Evolutionary conservation across 2,888 invertebrate species (phyloP), one percentile per base, ranked within the genome.

Genomic region (Ditylenchus weischeri): DNA sequence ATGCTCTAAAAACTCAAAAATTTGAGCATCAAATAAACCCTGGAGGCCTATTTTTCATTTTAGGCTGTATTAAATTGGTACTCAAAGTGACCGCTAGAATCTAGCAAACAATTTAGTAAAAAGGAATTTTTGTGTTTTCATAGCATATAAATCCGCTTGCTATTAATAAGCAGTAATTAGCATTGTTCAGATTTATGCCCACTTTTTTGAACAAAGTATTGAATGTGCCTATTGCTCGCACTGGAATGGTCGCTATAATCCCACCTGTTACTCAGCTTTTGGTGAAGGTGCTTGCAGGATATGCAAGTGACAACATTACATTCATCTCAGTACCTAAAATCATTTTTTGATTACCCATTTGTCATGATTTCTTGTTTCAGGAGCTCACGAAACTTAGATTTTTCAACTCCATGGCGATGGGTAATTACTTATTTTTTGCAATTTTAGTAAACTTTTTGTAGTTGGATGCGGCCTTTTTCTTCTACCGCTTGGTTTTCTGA

Each of bases 171-270:
- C 54, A 23, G 7, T 29, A 59, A 21, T 29, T 29, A 43, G 43
- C 15, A 43, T 8, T 29, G 15, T 71, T 58, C 29, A 71, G 72
- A 59, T 75, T 74, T 61, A 75, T 76, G 76, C 76, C 76, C 10
- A 75, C 72, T 18, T 76, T 69, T 57, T 64, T 76, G 62, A 76
- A 76, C 65, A 76, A 76, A 61, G 75, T 77, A 6, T 54, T 76
- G 18, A 59, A 51, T n/a, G 62, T 76, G 11, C 71, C 73, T 7
- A 75, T 76, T 19, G 64, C 59, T 10, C 63, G 65, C 6, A 76
- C 76, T 7, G 76, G 76, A 15, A 62, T 76, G 59, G 69, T 67
- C 19, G 76, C 72, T 13, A 69, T 77, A 29, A 50, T 76, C 10
- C 76, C 76, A 21, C 76, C 76, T 13, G 19, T 75, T 21, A 57